Percentiles rank a stretch among this genome's conserved stretches.
Evolutionary conservation across 2,797 vertebrate species (phyloP).

Genomic region (Neoniphon sammara): DNA sequence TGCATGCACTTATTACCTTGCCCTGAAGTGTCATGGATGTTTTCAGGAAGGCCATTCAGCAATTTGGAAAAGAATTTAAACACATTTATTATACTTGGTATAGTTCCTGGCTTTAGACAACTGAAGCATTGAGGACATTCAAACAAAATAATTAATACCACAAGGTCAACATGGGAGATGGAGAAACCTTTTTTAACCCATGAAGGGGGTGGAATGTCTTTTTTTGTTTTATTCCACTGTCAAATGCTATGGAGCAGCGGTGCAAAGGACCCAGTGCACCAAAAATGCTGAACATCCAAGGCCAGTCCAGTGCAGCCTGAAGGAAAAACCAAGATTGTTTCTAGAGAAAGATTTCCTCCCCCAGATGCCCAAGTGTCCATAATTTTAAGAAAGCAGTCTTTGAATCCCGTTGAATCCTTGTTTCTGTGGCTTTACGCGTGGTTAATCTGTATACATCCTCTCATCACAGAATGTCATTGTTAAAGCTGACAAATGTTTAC

Average conservation of each 20-base stretch:
- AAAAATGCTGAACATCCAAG: conserved; percentile 17
- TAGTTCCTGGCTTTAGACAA: conserved; percentile 50
- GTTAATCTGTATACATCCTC: conserved; percentile 63
- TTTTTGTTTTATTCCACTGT: conserved; percentile 10
- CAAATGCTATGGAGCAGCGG: conserved; percentile 16
- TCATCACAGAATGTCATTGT: conserved; percentile 66
- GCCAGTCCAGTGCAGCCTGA: conserved; percentile 23
- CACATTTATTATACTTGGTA: conserved; percentile 43
- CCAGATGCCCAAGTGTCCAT: conserved; percentile 34
- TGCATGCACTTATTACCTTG: conserved; percentile 36
- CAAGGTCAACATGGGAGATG: conserved; percentile 37
- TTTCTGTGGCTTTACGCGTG: conserved; percentile 67
- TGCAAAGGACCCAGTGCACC: conserved; percentile 31
- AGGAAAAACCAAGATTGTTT: conserved; percentile 27
- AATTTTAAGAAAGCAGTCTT: conserved; percentile 53
- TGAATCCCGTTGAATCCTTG: conserved; percentile 54
- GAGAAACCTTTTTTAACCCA: conserved; percentile 29
- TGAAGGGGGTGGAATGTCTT: conserved; percentile 35
- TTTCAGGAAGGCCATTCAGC: conserved; percentile 49
- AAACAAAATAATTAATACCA: conserved; percentile 34
- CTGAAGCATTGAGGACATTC: conserved; percentile 45
- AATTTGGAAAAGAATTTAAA: conserved; percentile 44
- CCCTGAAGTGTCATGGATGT: conserved; percentile 39
- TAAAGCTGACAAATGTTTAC: conserved; percentile 71
- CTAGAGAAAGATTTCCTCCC: conserved; percentile 21